Conservation (phyloP, 2,888 invertebrate species). For the Hemistola chrysoprasaria region DNA sequence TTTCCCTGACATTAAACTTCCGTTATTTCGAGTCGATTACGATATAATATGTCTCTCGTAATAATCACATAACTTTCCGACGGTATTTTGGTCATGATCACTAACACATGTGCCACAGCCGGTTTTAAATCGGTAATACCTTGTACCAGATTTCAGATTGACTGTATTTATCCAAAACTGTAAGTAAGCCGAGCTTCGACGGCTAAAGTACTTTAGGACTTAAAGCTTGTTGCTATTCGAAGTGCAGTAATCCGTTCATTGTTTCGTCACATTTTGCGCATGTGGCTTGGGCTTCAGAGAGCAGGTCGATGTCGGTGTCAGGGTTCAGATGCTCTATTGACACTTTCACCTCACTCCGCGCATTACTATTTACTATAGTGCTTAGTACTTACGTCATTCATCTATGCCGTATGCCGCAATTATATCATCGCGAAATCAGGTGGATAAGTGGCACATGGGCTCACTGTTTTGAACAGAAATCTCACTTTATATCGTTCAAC, state of each 20-base stretch:
- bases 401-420: slow-evolving; percentile 44
- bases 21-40: slow-evolving; percentile 28
- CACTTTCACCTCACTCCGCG: slow-evolving; percentile 64
- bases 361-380: too few relatives aligned
- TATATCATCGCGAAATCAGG: slow-evolving; percentile 71
- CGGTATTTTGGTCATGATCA: slow-evolving; percentile 24
- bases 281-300: slow-evolving; percentile 4
- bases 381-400: slow-evolving; percentile 64
- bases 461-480: slow-evolving; percentile 40
- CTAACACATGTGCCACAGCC: slow-evolving; percentile 8
- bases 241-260: background rate
- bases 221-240: background rate
- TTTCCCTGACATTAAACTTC: slow-evolving; percentile 37
- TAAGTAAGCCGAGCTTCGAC: too few relatives aligned
- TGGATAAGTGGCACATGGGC: slow-evolving; percentile 54
- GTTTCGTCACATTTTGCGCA: slow-evolving; percentile 6
- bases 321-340: slow-evolving; percentile 44
- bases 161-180: slow-evolving; percentile 2
- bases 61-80: slow-evolving; percentile 22
- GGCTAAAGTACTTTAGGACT: too few relatives aligned
- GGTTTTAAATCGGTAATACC: slow-evolving; percentile 12
- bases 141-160: slow-evolving; percentile 21
- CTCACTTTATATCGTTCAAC: slow-evolving; percentile 39
- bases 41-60: slow-evolving; percentile 21
- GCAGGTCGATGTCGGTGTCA: slow-evolving; percentile 28